These are phyloP conservation scores for Trachymyrmex septentrionalis DNA, from an alignment of 1,140 invertebrate species.

Conservation along the genomic window DNA sequence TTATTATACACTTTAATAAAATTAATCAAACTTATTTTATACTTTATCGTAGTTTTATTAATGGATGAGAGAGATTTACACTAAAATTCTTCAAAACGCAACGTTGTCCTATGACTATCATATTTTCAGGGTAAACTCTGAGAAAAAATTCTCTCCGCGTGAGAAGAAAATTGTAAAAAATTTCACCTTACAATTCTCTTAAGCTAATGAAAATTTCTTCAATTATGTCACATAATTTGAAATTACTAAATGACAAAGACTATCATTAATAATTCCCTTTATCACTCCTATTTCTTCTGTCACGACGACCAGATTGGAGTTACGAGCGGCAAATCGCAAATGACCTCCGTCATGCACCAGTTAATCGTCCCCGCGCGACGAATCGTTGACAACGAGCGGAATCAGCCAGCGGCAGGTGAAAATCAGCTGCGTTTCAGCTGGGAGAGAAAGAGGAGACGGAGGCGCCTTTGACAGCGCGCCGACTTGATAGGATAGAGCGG, in stretches of 20 bases:
- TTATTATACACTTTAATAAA: no score
- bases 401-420: constrained; percentile 45
- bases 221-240: background rate
- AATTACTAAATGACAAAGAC: constrained; percentile 1
- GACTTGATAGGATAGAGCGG: constrained; percentile 48
- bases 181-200: no score
- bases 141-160: no score
- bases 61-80: no score
- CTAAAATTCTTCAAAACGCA: no score
- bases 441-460: background rate
- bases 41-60: no score
- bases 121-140: no score
- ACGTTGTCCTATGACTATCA: no score
- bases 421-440: constrained; percentile 31
- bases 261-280: constrained; percentile 33
- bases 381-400: constrained; percentile 32
- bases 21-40: no score
- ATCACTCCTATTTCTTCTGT: background rate
- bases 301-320: constrained; percentile 3
- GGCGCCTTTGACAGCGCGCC: constrained; percentile 41
- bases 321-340: constrained; percentile 40
- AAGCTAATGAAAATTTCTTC: background rate
- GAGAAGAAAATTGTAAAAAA: background rate
- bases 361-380: constrained; percentile 51
- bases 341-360: constrained; percentile 47